Percentiles rank a stretch among this genome's conserved stretches.
phyloP scores from a whole-genome alignment of 2,113 vertebrate genomes.

The Labeo rohita region DNA sequence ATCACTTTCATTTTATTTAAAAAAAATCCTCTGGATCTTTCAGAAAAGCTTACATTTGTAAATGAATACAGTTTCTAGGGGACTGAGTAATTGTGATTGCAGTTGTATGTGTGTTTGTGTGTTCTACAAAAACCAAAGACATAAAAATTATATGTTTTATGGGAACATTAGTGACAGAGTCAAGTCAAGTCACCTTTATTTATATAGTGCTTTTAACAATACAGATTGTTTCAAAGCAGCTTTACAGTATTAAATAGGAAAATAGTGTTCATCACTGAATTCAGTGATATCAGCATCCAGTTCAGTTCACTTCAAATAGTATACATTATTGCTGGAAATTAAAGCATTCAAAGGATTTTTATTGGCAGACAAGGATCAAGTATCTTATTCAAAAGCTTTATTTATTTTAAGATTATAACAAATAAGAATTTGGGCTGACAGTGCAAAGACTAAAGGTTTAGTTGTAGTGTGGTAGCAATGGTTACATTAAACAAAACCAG shows the following conservation, averaged over 20 bases:
- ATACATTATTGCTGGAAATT: no score
- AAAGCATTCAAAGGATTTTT: not conserved
- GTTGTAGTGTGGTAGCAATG: not conserved
- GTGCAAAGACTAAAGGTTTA: not conserved
- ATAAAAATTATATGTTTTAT: not conserved
- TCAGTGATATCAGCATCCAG: no score
- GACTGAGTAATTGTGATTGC: not conserved
- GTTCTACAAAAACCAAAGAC: not conserved
- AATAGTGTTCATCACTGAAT: no score
- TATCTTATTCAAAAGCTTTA: not conserved
- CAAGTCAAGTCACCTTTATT: no score
- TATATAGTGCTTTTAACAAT: no score
- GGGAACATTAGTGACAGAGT: not conserved
- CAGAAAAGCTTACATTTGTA: not conserved
- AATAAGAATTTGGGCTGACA: not conserved
- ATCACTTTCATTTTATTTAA: not conserved
- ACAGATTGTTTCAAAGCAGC: no score
- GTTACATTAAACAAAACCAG: not conserved
- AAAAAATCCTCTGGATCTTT: not conserved
- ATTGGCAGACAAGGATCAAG: not conserved
- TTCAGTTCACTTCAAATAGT: no score
- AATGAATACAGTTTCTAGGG: not conserved
- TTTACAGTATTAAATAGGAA: no score
- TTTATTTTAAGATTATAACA: not conserved
- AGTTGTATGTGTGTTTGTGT: not conserved